These are phyloP conservation scores for Esox niger DNA, from an alignment of 2,113 vertebrate genomes.

Conservation along the genomic window DNA sequence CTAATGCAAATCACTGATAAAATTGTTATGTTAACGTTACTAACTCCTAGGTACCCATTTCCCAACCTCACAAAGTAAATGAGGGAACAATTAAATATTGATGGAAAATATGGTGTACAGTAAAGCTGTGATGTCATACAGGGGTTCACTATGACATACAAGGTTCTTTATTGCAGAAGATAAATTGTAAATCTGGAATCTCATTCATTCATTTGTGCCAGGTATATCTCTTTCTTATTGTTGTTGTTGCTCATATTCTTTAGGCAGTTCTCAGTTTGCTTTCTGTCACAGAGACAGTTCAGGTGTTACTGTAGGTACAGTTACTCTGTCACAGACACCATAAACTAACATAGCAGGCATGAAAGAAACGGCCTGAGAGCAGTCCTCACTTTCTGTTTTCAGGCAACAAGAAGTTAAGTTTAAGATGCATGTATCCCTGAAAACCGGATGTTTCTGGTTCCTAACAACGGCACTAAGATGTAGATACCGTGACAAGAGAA, in stretches of 20 bases:
- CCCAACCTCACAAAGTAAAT: neutral
- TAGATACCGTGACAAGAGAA: no score
- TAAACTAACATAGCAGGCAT: no score
- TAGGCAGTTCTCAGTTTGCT: neutral
- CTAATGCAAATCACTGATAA: neutral
- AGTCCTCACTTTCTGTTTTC: no score
- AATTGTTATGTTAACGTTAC: neutral
- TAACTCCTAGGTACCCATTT: neutral
- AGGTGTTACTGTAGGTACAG: neutral
- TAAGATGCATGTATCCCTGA: no score
- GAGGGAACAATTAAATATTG: neutral
- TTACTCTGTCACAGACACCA: neutral
- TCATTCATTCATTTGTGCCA: neutral
- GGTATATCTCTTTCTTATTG: constrained; percentile 1
- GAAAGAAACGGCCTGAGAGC: neutral
- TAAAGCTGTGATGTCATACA: neutral
- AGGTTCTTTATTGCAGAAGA: constrained; percentile 5
- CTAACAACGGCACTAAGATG: no score
- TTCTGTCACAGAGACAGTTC: neutral
- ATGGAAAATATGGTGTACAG: neutral
- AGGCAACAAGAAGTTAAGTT: no score
- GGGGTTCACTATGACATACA: constrained; percentile 4
- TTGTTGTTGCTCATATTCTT: neutral
- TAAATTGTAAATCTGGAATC: neutral
- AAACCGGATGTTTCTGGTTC: no score